Evolutionary conservation across 2,888 invertebrate genomes (phyloP), one percentile per base, ranked within the genome.

Genomic region (Meliscaeva auricollis): DNA sequence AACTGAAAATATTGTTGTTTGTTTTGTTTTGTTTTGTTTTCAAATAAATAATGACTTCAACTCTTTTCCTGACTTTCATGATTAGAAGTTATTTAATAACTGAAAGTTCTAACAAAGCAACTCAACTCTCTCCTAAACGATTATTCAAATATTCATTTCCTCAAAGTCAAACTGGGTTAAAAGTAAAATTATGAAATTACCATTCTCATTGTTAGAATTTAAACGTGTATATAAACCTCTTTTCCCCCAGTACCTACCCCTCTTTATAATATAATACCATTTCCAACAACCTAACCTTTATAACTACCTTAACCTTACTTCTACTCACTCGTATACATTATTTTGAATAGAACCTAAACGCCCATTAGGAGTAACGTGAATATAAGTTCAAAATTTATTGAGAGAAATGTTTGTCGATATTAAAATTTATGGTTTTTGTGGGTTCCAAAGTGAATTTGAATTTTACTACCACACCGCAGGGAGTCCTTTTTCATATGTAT

Each of bases 341-440:
- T 44, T 73, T 54, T 46, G 22, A 68, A 48, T 26, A 35, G 32
- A 72, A 64, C 26, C 74, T 74, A 75, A 84, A 72, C 74, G 75
- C 70, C 79, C 84, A 79, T 84, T 84, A 84, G 79, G 70, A 64
- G 69, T 75, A 69, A 66, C 50, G 66, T 66, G 66, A 70, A 74
- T 75, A 75, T 66, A 79, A 84, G 70, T 84, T 84, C 69, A 79
- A 79, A 84, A 84, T 84, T 84, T 79, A 84, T 74, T 66, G 79
- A 44, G 48, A 56, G 22, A 64, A 75, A 79, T 74, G 74, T 58
- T 79, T 84, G 79, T 75, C 79, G 66, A 84, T 84, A 79, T 75
- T 84, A 84, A 79, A 84, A 84, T 75, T 75, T 70, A 84, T 79
- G 69, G 79, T 70, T 84, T 74, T 68, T 79, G 58, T 30, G 68